Base-by-base conservation (phyloP, 2,797 vertebrate genomes). In the Paedocypris micromegethes region DNA sequence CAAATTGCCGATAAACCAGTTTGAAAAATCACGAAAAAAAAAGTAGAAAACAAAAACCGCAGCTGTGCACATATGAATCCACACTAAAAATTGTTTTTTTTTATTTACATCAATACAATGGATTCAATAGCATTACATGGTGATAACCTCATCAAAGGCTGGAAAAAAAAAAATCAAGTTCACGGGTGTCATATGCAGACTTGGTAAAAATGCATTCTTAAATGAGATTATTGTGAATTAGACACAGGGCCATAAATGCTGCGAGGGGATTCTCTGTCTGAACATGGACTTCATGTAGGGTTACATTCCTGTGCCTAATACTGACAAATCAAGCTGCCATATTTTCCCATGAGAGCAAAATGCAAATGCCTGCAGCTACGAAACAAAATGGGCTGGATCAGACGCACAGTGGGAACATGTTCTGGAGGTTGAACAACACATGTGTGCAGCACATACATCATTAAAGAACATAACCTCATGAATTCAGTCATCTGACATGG, bases 401-500 rank as follows among this genome's bases (percentile, higher is more conserved):
- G 59, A 67, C 54, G 71, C 67, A 71, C 64, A 72, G 38, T 73
- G 68, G 69, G 72, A 5, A 76, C 65, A 51, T 72, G 78, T 81
- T 72, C 74, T 74, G 78, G 78, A 75, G 72, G 83, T 62, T 74
- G 76, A 81, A 76, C 76, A 74, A 50, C 81, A 74, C 85, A 73
- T 81, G 78, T 82, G 82, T 67, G 53, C 76, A 83, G 78, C 81
- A 82, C 60, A 72, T 68, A 72, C 76, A 77, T 75, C 56, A 76
- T 79, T 73, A 71, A 79, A 64, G 41, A 74, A 88, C 83, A 81
- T 83, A 73, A 50, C 82, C 81, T 72, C 66, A 75, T 83, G 76
- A 83, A 80, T 72, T 86, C 84, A 82, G 86, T 75, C 82, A 81
- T 93, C 69, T 85, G 71, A 64, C 74, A 70, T 70, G 70, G 77